phyloP scores from a whole-genome alignment of 2,113 vertebrate genomes.

The Eidolon helvum region DNA sequence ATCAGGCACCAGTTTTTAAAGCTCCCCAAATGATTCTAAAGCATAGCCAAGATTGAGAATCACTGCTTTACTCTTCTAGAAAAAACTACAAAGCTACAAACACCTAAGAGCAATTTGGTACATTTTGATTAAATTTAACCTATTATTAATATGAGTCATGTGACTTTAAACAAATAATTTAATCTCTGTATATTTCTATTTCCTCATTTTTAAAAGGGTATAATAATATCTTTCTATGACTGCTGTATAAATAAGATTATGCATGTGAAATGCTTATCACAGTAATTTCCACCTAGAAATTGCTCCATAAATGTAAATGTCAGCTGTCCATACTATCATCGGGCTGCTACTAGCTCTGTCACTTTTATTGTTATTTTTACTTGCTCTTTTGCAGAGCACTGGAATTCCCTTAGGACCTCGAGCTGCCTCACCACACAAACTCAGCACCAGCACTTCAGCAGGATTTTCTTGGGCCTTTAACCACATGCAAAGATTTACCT shows the following conservation, averaged over 20 bases:
- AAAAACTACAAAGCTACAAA: background rate
- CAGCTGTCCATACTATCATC: background rate
- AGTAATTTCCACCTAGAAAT: background rate
- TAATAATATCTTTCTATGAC: background rate
- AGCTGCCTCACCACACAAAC: background rate
- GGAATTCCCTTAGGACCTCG: background rate
- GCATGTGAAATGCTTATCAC: background rate
- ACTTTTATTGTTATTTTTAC: background rate
- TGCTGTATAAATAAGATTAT: background rate
- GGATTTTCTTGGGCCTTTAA: background rate
- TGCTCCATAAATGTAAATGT: background rate
- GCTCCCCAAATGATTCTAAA: background rate
- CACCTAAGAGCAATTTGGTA: background rate
- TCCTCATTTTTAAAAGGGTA: background rate
- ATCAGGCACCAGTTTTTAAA: background rate
- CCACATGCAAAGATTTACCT: constrained; percentile 5
- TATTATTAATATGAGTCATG: background rate
- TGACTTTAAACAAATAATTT: background rate
- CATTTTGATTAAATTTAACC: background rate
- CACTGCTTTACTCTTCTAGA: background rate
- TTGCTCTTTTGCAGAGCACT: background rate
- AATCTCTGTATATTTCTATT: background rate
- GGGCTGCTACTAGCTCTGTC: background rate
- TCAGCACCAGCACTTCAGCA: background rate
- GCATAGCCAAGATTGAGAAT: background rate